Percentiles rank a stretch among this genome's conserved stretches.
These are phyloP conservation scores for Chanos chanos DNA, from an alignment of 2,797 vertebrate species.

Conservation along the genomic window DNA sequence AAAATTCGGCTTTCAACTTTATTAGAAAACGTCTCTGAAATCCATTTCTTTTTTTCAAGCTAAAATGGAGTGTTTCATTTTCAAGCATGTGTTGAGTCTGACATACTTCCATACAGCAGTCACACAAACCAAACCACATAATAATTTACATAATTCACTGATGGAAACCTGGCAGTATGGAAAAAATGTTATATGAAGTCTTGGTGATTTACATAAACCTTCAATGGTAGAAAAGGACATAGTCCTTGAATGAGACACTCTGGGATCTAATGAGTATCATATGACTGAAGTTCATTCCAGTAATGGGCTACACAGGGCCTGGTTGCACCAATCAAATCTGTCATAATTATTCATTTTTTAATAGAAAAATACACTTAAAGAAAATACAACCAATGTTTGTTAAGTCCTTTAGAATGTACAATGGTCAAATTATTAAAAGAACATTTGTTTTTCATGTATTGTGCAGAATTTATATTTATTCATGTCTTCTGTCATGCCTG, in stretches of 20 bases:
- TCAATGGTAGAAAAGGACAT: slow-evolving; percentile 62
- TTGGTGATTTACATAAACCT: slow-evolving; percentile 68
- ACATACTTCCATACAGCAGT: slow-evolving; percentile 55
- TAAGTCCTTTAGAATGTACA: too few species aligned
- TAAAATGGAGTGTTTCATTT: slow-evolving; percentile 50
- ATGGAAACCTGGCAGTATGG: slow-evolving; percentile 59
- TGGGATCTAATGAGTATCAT: slow-evolving; percentile 50
- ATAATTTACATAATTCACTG: slow-evolving; percentile 52
- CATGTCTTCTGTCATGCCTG: too few species aligned
- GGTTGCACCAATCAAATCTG: slow-evolving; percentile 6
- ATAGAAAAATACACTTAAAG: too few species aligned
- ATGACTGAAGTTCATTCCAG: slow-evolving; percentile 32
- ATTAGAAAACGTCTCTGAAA: too few species aligned
- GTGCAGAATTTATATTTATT: too few species aligned
- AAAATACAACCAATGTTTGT: too few species aligned
- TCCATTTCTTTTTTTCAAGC: slow-evolving; percentile 17
- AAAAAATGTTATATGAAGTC: slow-evolving; percentile 46
- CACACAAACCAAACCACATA: slow-evolving; percentile 49
- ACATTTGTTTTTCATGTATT: too few species aligned
- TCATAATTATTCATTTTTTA: too few species aligned
- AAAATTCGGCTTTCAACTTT: too few species aligned
- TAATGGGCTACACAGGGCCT: slow-evolving; percentile 27
- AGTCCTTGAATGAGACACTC: slow-evolving; percentile 58
- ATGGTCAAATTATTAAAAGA: too few species aligned
- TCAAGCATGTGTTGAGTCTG: slow-evolving; percentile 47